Conservation (phyloP, 1,140 invertebrate genomes). For the Pseudobourletiella spinata region DNA sequence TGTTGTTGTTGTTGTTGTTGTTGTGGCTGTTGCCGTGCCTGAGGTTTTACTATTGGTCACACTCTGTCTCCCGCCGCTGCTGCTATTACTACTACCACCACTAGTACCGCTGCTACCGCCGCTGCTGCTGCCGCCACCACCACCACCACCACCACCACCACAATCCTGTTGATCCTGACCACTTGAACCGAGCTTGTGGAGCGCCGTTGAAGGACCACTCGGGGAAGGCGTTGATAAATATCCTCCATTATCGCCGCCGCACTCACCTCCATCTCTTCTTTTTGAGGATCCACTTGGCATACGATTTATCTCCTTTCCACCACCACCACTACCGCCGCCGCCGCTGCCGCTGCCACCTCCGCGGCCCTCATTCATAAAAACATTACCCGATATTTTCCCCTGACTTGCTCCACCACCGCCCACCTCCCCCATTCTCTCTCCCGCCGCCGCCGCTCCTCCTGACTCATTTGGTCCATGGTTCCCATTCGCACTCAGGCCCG, state of each 20-base stretch:
- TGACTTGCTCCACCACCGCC: not conserved
- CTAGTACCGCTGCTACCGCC: not conserved
- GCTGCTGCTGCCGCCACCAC: constrained; percentile 4
- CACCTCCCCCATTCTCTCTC: not conserved
- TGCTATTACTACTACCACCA: constrained; percentile 3
- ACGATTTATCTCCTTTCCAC: not conserved
- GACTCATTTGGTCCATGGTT: not conserved
- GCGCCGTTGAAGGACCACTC: too few relatives aligned
- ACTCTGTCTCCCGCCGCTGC: not conserved
- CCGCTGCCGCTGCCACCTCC: not conserved
- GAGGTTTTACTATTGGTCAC: too few relatives aligned
- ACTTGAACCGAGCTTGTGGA: too few relatives aligned
- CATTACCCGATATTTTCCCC: not conserved
- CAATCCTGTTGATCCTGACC: not conserved
- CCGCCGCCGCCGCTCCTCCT: not conserved
- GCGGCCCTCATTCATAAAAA: not conserved
- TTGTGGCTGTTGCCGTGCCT: too few relatives aligned
- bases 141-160: not conserved
- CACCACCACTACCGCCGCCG: not conserved
- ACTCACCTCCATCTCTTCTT: not conserved
- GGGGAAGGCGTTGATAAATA: too few relatives aligned
- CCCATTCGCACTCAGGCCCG: constrained; percentile 25
- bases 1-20: too few relatives aligned
- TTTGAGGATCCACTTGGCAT: not conserved
- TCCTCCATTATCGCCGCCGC: not conserved